Base-by-base conservation (phyloP, 2,797 vertebrate genomes). In the Orientallactaga sibirica region DNA sequence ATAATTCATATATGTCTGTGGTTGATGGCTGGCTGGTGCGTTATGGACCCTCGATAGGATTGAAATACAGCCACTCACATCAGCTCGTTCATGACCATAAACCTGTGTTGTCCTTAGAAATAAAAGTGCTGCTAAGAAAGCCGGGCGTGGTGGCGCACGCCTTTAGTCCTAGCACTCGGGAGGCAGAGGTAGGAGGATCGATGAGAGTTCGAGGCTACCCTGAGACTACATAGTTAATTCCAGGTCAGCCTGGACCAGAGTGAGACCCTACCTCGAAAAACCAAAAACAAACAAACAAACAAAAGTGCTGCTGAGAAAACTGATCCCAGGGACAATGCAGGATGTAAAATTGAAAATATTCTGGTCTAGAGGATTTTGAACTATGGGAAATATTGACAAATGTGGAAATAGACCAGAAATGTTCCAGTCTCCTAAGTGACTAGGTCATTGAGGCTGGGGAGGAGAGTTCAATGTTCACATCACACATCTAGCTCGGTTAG, bases 371-470 rank as follows among this genome's bases (percentile, higher is more conserved):
- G 58, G 6, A 64, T 29, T 0, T 62, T 55, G 9, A 76, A 80
- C 37, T 22, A 73, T 64, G 8, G 86, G 70, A 83, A 83, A 33
- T 61, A 76, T 25, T 79, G 83, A 25, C 19, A 64, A 61, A 84
- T 22, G 25, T 33, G 11, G 18, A 91, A 95, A 79, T 16, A 67
- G 22, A 74, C 10, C n/a, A 68, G 16, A 91, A 11, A 70, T 78
- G 61, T 85, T 52, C 78, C 10, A 48, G 7, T n/a, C 62, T 80
- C 24, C 22, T 66, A 88, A 79, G 62, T 27, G 79, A 71, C 48
- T 75, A 92, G 80, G 78, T 92, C 15, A 68, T 88, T 76, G 52
- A 91, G 62, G 15, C 55, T 58, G 41, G 2, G 52, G 86, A 84
- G 10, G 37, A 33, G 52, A 55, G 20, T 55, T 93, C 70, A 81